Conservation (phyloP, 2,797 vertebrate genomes). For the Botia almorhae region DNA sequence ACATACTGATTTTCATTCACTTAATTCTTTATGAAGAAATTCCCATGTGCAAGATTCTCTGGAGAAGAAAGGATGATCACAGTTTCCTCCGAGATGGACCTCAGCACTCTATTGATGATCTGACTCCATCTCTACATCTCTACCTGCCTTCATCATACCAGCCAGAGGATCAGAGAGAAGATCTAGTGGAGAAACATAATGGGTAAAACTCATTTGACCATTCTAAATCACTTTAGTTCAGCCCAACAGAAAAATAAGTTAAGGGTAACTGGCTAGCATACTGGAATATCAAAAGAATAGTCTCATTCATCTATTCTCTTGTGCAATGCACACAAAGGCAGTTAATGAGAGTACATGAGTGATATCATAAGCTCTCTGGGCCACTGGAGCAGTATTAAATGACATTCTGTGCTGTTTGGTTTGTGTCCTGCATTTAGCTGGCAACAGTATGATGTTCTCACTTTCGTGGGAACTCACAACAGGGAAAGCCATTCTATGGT, state of each 20-base stretch:
- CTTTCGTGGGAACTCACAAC: constrained; percentile 21
- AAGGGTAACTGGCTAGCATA: background rate
- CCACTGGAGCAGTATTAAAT: constrained; percentile 12
- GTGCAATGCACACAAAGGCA: background rate
- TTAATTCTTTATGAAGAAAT: constrained; percentile 32
- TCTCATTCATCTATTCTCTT: constrained; percentile 6
- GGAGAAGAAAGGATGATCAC: constrained; percentile 39
- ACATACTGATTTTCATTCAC: too few relatives aligned
- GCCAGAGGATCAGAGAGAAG: constrained; percentile 59
- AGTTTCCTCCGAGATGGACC: background rate
- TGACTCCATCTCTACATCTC: constrained; percentile 64
- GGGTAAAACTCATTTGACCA: constrained; percentile 45
- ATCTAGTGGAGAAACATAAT: background rate
- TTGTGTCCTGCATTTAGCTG: constrained; percentile 17
- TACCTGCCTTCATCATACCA: constrained; percentile 65
- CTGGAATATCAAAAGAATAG: background rate
- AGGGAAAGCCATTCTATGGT: background rate
- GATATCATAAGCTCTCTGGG: constrained; percentile 16
- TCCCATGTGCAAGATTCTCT: constrained; percentile 37
- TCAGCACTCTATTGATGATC: constrained; percentile 3
- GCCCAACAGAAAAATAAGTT: background rate
- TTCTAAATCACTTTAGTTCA: background rate
- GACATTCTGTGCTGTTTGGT: constrained; percentile 5
- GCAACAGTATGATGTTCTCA: constrained; percentile 35
- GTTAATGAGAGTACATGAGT: constrained; percentile 23